Evolutionary conservation across 1,140 invertebrate genomes (phyloP).

Genomic region (Tetraneura akinire): DNA sequence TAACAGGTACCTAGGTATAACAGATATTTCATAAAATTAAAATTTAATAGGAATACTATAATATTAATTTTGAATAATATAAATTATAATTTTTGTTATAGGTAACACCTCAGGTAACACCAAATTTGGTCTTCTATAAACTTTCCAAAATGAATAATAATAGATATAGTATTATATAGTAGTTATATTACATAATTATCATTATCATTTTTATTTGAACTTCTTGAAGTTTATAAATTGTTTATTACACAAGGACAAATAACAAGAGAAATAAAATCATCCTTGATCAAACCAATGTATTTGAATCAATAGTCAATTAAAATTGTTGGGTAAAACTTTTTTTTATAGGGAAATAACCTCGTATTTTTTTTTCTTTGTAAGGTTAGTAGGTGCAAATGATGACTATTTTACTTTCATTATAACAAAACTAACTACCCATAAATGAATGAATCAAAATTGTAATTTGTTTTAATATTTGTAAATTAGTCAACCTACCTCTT

Average conservation of each 20-base stretch:
- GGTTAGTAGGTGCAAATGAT: conserved; percentile 24
- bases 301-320: conserved; percentile 25
- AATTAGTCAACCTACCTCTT: background rate
- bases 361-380: conserved; percentile 1
- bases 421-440: background rate
- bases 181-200: too few relatives aligned
- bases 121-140: too few relatives aligned
- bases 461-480: conserved; percentile 10
- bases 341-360: conserved; percentile 27
- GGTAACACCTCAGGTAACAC: too few relatives aligned
- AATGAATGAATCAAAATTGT: conserved; percentile 3
- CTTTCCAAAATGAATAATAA: too few relatives aligned
- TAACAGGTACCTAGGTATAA: too few relatives aligned
- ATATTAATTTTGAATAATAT: too few relatives aligned
- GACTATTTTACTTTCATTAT: background rate
- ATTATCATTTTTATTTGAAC: background rate
- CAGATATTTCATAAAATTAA: too few relatives aligned
- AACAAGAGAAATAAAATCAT: conserved; percentile 27
- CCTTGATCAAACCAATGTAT: conserved; percentile 30
- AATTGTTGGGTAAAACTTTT: conserved; percentile 25
- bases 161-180: too few relatives aligned
- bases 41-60: too few relatives aligned
- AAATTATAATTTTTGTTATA: too few relatives aligned
- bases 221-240: conserved; percentile 1
- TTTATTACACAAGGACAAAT: conserved; percentile 21